A percentile compares a stretch with the other conserved stretches of the same genome.
phyloP scores from a whole-genome alignment of 2,797 vertebrate species.

The Eulemur rubriventer region DNA sequence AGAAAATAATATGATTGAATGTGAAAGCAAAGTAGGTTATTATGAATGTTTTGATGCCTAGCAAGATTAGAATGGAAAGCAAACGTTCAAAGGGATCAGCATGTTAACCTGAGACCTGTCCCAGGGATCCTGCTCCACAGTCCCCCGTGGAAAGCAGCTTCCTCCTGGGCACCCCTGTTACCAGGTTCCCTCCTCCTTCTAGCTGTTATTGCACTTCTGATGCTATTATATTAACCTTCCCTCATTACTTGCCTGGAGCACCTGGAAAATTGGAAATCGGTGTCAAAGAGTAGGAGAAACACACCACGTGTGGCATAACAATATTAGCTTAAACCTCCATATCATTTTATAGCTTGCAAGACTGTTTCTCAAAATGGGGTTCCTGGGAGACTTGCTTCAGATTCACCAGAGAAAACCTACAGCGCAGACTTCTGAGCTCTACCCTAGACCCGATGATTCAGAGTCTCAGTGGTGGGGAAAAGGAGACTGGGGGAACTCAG shows the following conservation, averaged over 20 bases:
- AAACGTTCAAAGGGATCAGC: neutral
- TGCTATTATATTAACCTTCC: constrained; percentile 84
- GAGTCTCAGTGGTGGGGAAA: neutral
- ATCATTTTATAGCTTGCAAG: neutral
- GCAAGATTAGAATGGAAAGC: neutral
- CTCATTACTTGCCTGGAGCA: constrained; percentile 86
- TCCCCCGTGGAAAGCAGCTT: neutral
- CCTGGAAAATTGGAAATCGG: constrained; percentile 85
- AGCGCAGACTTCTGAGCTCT: neutral
- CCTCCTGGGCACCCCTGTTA: no score
- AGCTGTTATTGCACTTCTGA: constrained; percentile 86
- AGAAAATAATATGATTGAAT: neutral
- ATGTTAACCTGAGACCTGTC: neutral
- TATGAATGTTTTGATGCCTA: neutral
- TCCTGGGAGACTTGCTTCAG: neutral
- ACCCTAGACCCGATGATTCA: neutral
- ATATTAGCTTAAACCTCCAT: neutral
- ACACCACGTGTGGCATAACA: constrained; percentile 52
- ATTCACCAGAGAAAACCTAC: neutral
- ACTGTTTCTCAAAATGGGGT: neutral
- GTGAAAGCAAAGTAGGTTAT: neutral
- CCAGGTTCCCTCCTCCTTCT: neutral
- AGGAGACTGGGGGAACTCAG: neutral
- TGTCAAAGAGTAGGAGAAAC: constrained; percentile 84
- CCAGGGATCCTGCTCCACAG: neutral